Percentiles rank a stretch among this genome's conserved stretches.
Conservation (phyloP, 2,797 vertebrate species). For the Coilia nasus region DNA sequence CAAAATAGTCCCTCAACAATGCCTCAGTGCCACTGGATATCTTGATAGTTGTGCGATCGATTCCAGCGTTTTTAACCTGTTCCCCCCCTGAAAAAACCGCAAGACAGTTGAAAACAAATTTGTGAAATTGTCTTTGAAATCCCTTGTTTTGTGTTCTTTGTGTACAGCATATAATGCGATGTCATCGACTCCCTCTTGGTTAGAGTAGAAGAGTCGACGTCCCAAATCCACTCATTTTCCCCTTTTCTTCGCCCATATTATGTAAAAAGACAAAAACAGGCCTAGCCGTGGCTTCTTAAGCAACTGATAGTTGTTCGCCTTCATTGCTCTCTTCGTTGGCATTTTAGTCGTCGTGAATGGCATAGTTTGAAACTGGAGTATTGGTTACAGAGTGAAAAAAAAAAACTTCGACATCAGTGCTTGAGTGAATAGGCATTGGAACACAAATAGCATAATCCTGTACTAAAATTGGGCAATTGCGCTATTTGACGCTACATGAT, state of each 20-base stretch:
- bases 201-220: constrained; percentile 4
- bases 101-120: constrained; percentile 39
- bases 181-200: background rate
- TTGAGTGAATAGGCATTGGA: background rate
- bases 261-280: constrained; percentile 23
- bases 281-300: background rate
- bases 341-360: background rate
- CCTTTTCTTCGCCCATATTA: background rate
- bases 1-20: constrained; percentile 75
- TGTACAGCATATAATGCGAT: constrained; percentile 26
- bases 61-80: constrained; percentile 34
- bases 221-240: constrained; percentile 9
- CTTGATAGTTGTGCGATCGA: constrained; percentile 51
- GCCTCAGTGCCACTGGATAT: constrained; percentile 75
- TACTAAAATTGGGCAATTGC: background rate
- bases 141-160: constrained; percentile 31
- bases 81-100: background rate
- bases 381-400: background rate
- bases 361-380: background rate
- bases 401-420: background rate
- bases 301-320: background rate
- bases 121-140: constrained; percentile 45
- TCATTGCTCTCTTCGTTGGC: background rate
- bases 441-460: background rate
- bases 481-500: background rate